phyloP scores from a whole-genome alignment of 2,113 vertebrate species.

The Oreochromis spilurus region DNA sequence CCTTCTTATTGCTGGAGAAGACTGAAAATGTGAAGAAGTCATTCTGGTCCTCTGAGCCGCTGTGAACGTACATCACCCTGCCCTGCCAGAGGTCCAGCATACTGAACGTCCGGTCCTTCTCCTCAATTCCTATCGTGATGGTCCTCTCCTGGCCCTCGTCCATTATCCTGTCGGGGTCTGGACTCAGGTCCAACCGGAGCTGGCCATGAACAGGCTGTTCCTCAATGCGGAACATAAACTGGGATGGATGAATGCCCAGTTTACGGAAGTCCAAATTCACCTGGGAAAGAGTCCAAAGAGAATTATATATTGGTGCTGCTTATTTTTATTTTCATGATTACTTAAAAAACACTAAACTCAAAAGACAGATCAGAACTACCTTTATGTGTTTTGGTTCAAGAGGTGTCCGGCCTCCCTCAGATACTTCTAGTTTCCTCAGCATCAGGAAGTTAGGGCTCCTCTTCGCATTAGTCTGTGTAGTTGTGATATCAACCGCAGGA shows the following conservation, averaged over 20 bases:
- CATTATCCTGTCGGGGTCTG: background rate
- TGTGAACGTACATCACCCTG: slow-evolving; percentile 80
- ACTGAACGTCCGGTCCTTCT: slow-evolving; percentile 72
- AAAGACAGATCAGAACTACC: slow-evolving; percentile 12
- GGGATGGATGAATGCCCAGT: slow-evolving; percentile 74
- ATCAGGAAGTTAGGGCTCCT: slow-evolving; percentile 60
- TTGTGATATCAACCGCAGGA: background rate
- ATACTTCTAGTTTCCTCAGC: slow-evolving; percentile 76
- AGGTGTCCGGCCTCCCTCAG: slow-evolving; percentile 75
- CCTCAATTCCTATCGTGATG: background rate
- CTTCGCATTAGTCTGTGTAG: slow-evolving; percentile 12
- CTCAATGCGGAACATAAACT: slow-evolving; percentile 80
- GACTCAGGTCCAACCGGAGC: slow-evolving; percentile 69
- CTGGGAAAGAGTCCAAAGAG: slow-evolving; percentile 11
- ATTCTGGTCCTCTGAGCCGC: slow-evolving; percentile 76
- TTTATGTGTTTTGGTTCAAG: slow-evolving; percentile 80
- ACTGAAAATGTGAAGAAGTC: slow-evolving; percentile 84
- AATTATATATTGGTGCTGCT: background rate
- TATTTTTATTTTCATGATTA: background rate
- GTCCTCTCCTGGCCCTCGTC: background rate
- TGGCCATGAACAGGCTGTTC: slow-evolving; percentile 74
- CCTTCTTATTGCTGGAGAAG: slow-evolving; percentile 69
- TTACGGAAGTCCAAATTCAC: slow-evolving; percentile 76
- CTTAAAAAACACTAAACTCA: background rate
- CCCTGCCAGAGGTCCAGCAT: slow-evolving; percentile 79